A percentile compares a stretch with the other conserved stretches of the same genome.
These are phyloP conservation scores for Papilio glaucus DNA, from an alignment of 1,140 invertebrate species.

Conservation along the genomic window DNA sequence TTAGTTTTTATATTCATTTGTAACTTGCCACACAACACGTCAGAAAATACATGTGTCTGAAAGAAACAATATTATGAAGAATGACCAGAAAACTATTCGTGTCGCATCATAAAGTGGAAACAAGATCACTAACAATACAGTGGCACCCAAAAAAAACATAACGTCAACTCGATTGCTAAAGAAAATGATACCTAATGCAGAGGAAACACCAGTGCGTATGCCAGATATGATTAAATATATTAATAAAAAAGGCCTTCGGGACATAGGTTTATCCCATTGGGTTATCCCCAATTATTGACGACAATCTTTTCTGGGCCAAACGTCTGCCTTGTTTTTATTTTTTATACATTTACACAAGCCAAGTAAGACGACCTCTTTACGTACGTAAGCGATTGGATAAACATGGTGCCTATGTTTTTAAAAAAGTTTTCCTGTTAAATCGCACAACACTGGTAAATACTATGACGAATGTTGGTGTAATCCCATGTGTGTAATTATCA, in stretches of 20 bases:
- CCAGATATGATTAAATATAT: no score
- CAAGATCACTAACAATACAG: no score
- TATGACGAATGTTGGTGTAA: neutral
- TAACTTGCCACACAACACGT: neutral
- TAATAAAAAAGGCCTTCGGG: no score
- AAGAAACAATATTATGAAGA: neutral
- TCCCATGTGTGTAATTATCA: neutral
- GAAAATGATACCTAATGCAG: no score
- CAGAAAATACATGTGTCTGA: neutral
- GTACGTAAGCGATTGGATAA: conserved; percentile 1
- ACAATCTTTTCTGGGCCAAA: no score
- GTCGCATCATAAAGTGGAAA: neutral
- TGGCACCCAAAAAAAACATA: neutral
- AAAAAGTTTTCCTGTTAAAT: neutral
- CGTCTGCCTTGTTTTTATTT: neutral
- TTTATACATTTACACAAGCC: neutral
- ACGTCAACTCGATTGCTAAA: neutral
- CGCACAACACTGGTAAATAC: neutral
- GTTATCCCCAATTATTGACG: no score
- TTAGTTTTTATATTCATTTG: no score
- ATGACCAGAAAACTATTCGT: neutral
- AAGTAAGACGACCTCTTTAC: neutral
- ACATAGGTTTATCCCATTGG: no score
- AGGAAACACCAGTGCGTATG: no score
- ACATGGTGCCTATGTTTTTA: conserved; percentile 7